Base-by-base conservation (phyloP, 2,797 vertebrate genomes). In the Cyprinodon diabolis region DNA sequence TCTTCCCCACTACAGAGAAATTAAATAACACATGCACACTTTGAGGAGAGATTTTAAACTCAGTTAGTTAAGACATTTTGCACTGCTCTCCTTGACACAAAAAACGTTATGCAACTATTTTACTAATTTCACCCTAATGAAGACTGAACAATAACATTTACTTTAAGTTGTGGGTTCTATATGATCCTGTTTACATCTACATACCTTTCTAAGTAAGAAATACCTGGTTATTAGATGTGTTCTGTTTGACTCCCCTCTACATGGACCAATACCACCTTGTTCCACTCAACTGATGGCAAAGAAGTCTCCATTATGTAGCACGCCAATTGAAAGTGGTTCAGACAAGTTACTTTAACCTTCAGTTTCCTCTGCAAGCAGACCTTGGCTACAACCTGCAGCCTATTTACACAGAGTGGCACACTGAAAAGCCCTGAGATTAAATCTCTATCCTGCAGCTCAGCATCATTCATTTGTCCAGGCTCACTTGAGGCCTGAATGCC, bases 341-440 rank as follows among this genome's bases (percentile, higher is more conserved):
- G 86, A 91, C 87, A 79, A 82, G 84, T 81, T 84, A 84, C 88
- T 85, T 91, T 94, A 91, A 94, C 92, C 91, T 93, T 93, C 89
- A 88, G 78, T 82, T 91, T 87, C 76, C 79, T 89, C 76, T 83
- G 82, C 84, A 81, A 79, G 76, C 19, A 0, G 74, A 84, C 63
- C 67, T 35, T 0, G 52, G 72, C 72, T 19, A 57, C 68, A 77
- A 76, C 76, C 78, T 62, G 80, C 83, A 81, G 72, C 87, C 85
- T 86, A 78, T 91, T 90, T 91, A 90, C 86, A 71, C 84, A 72
- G 80, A 88, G 79, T 78, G 69, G 82, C 84, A 78, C 43, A 25
- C 67, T 82, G 82, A 84, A 87, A 89, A 86, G 85, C 81, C 84
- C 87, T 37, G 51, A 91, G 91, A 92, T 91, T 92, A 91, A 91